Conservation (phyloP, 2,797 vertebrate genomes). For the Girardinus metallicus region DNA sequence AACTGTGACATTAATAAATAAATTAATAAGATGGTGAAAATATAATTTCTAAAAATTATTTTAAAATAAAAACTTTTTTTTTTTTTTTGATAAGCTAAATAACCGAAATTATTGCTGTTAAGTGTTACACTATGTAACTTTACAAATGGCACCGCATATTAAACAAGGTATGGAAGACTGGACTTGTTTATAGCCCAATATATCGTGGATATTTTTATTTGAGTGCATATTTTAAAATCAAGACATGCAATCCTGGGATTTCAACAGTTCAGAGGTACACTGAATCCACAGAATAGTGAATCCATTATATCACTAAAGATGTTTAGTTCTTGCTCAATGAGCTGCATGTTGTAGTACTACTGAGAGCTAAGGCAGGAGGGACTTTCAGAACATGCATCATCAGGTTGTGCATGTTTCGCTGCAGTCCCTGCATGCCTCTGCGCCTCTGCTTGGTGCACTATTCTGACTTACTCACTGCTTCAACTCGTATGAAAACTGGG, state of each 20-base stretch:
- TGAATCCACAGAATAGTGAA: slow-evolving; percentile 8
- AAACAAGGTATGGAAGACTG: neutral
- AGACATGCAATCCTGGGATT: slow-evolving; percentile 22
- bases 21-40: no score
- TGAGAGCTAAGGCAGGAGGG: neutral
- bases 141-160: neutral
- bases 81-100: no score
- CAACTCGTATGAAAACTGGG: neutral
- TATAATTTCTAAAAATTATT: no score
- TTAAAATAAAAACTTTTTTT: no score
- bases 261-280: slow-evolving; percentile 18
- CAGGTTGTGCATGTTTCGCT: slow-evolving; percentile 17
- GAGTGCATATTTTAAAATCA: neutral
- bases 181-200: neutral
- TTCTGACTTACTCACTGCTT: neutral
- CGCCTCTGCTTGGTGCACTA: neutral
- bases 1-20: no score
- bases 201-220: neutral
- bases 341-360: neutral
- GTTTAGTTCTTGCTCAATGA: neutral
- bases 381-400: slow-evolving; percentile 9
- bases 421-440: neutral
- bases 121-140: no score
- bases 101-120: no score
- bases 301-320: slow-evolving; percentile 19